Conservation (phyloP, 2,113 vertebrate genomes). For the Nycticorax nycticorax region DNA sequence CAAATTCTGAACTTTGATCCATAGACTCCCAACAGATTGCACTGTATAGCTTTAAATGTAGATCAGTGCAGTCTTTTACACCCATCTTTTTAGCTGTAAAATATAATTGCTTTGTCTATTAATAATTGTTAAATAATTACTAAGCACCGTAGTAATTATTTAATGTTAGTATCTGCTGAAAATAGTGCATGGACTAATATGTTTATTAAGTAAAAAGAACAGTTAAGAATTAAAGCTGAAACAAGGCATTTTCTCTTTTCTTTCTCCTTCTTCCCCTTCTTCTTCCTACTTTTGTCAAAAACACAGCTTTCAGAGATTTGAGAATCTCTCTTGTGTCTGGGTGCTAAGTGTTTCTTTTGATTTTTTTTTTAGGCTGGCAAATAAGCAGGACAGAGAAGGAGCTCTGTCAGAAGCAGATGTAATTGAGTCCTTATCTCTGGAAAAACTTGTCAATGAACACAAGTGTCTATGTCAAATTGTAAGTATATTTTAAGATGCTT, state of each 20-base stretch:
- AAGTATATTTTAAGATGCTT: conserved; percentile 63
- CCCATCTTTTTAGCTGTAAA: neutral
- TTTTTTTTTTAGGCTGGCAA: conserved; percentile 83
- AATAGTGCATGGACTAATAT: neutral
- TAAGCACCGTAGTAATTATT: neutral
- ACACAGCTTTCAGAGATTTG: neutral
- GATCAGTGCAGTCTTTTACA: neutral
- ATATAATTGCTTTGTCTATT: neutral
- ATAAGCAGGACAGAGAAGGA: conserved; percentile 94
- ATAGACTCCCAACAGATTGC: neutral
- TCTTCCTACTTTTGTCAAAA: neutral
- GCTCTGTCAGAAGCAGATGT: conserved; percentile 92
- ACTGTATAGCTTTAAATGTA: neutral
- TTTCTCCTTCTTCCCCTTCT: neutral
- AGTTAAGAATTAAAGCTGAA: neutral
- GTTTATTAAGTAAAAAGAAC: neutral
- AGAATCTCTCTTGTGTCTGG: neutral
- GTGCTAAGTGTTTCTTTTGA: neutral
- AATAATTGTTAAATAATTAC: neutral
- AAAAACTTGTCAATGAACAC: conserved; percentile 92
- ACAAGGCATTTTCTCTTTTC: neutral
- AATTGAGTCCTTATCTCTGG: conserved; percentile 90
- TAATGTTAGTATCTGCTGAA: neutral
- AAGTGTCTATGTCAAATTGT: conserved; percentile 96
- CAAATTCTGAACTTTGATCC: neutral